These are phyloP conservation scores for Eubasilissa splendida DNA, from an alignment of 2,888 invertebrate species.

Conservation along the genomic window DNA sequence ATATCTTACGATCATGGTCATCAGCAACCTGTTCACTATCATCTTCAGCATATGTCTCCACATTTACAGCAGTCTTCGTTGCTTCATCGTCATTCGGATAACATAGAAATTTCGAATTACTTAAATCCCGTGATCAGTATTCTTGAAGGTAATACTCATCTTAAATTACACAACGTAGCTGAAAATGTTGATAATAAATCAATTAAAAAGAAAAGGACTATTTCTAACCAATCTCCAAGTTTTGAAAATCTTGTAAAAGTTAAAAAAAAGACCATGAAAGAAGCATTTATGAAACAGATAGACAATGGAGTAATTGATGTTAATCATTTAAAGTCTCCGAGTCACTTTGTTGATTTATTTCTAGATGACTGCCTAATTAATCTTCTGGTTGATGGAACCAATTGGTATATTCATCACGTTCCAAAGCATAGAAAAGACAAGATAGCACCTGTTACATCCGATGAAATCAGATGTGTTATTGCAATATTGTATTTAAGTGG, in stretches of 20 bases:
- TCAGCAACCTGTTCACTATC: conserved; percentile 19
- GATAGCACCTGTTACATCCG: conserved; percentile 40
- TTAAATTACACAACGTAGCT: background rate
- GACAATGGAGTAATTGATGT: background rate
- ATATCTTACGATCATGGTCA: conserved; percentile 18
- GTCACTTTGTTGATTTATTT: conserved; percentile 44
- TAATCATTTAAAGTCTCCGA: conserved; percentile 18
- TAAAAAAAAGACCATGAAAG: conserved; percentile 28
- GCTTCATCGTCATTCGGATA: conserved; percentile 17
- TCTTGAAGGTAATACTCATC: background rate
- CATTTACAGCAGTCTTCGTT: conserved; percentile 25
- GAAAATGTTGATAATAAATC: conserved; percentile 2
- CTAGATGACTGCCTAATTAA: conserved; percentile 47
- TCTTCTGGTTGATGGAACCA: conserved; percentile 47
- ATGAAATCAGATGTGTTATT: conserved; percentile 58
- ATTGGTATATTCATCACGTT: conserved; percentile 47
- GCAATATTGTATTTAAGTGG: conserved; percentile 57
- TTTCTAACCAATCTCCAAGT: background rate
- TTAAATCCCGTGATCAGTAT: background rate
- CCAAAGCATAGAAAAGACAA: conserved; percentile 43
- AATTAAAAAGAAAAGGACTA: conserved; percentile 6
- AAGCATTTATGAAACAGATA: conserved; percentile 9
- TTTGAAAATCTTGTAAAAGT: conserved; percentile 9
- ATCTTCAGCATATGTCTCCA: conserved; percentile 21
- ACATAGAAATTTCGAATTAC: conserved; percentile 21